Evolutionary conservation across 2,888 invertebrate genomes (phyloP), one percentile per base, ranked within the genome.

Genomic region (Meandrusa payeni): DNA sequence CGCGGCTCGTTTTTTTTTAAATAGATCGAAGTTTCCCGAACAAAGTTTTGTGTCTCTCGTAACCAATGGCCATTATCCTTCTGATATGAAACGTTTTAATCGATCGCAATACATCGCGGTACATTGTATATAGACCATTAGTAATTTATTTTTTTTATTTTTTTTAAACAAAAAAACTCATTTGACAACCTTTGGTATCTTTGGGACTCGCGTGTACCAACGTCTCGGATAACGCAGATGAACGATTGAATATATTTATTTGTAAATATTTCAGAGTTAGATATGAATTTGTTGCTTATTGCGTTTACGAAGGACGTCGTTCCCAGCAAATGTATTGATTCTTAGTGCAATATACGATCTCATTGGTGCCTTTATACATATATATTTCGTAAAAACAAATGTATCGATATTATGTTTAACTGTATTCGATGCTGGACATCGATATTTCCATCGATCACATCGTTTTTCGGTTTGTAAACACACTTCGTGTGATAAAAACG

Each of bases 271-370:
- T 15, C 27, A 42, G 6, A 23, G 19, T 41, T 15, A 32, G 20
- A 23, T 4, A 28, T 37, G 23, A 32, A 20, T 32, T 37, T 26
- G 32, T 37, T 31, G 17, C 12, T 2, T 10, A 10, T 7, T 27
- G 19, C 6, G 27, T 20, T 27, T n/a, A 33, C 34, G 23, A 19
- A 24, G 10, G 11, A 5, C 15, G 22, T 28, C 3, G 10, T 19
- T 6, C 23, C 11, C n/a, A 23, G 23, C 20, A 3, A 10, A 27
- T 31, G 32, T 27, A 24, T 26, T 15, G 2, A 15, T 15, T 12
- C 26, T 31, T 15, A 23, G 47, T 47, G 47, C 47, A 47, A 47
- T 47, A 47, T 34, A 41, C 26, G 43, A 46, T 46, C 46, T 41
- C 34, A 41, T 23, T 10, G 27, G 7, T 23, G 26, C 32, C 26